phyloP scores from a whole-genome alignment of 2,797 vertebrate species.

The Chiloscyllium punctatum region DNA sequence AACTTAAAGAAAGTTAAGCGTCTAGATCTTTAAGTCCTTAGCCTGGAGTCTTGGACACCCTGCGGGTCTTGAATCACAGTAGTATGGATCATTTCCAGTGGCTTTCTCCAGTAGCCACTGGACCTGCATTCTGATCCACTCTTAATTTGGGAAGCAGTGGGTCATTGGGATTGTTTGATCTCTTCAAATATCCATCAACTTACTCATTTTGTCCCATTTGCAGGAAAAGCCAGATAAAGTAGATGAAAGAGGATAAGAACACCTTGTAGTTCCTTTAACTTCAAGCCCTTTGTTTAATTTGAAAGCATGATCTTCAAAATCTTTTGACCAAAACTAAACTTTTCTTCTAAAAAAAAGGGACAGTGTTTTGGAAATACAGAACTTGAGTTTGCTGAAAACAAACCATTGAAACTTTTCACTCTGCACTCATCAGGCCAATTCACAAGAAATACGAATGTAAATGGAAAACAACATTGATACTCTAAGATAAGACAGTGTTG shows the following conservation, averaged over 20 bases:
- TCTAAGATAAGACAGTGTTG: no score
- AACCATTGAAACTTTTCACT: no score
- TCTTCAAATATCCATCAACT: neutral
- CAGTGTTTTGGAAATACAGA: no score
- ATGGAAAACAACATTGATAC: no score
- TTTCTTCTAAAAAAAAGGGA: no score
- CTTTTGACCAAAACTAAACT: neutral
- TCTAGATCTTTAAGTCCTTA: no score
- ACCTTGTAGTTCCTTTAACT: neutral
- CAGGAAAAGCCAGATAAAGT: neutral
- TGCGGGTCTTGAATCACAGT: neutral
- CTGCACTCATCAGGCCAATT: no score
- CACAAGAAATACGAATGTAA: no score
- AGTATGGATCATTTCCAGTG: neutral
- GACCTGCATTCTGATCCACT: neutral
- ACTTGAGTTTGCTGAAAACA: no score
- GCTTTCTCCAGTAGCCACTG: neutral
- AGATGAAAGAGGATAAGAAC: neutral
- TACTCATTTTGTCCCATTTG: neutral
- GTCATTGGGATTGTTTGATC: neutral
- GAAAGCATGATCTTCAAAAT: neutral
- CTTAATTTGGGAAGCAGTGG: neutral
- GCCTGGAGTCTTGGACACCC: no score
- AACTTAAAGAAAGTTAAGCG: no score
- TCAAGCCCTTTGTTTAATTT: neutral